These are phyloP conservation scores for Melinaea marsaeus DNA, from an alignment of 2,888 invertebrate genomes.

Conservation along the genomic window DNA sequence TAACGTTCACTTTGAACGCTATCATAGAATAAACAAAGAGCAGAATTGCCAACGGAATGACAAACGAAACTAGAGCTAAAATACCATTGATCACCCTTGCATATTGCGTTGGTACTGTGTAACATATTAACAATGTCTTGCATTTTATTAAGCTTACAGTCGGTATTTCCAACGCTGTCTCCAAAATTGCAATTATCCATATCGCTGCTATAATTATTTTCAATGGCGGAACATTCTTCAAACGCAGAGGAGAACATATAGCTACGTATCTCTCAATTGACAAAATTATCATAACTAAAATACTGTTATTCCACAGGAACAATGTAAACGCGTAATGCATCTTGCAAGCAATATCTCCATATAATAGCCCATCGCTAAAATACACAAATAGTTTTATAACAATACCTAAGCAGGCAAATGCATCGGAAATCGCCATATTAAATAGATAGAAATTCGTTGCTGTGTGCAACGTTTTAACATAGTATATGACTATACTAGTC, in stretches of 20 bases:
- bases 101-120: constrained; percentile 43
- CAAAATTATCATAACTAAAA: constrained; percentile 53
- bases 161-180: constrained; percentile 50
- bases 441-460: constrained; percentile 65
- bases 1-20: constrained; percentile 48
- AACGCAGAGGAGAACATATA: constrained; percentile 49
- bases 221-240: constrained; percentile 44
- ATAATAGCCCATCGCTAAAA: constrained; percentile 35
- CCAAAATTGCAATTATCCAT: constrained; percentile 49
- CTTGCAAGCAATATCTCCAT: constrained; percentile 45
- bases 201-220: constrained; percentile 46
- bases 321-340: constrained; percentile 49
- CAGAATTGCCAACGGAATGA: constrained; percentile 52
- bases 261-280: constrained; percentile 56
- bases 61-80: constrained; percentile 47
- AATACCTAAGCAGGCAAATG: constrained; percentile 55
- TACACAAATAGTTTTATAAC: constrained; percentile 45
- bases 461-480: constrained; percentile 61
- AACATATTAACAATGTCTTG: constrained; percentile 43
- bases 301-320: constrained; percentile 52
- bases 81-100: constrained; percentile 48
- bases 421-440: constrained; percentile 60
- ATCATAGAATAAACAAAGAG: constrained; percentile 53
- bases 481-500: constrained; percentile 62
- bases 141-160: constrained; percentile 44